Evolutionary conservation across 1,140 invertebrate genomes (phyloP).

Genomic region (Nixonia krombeini): DNA sequence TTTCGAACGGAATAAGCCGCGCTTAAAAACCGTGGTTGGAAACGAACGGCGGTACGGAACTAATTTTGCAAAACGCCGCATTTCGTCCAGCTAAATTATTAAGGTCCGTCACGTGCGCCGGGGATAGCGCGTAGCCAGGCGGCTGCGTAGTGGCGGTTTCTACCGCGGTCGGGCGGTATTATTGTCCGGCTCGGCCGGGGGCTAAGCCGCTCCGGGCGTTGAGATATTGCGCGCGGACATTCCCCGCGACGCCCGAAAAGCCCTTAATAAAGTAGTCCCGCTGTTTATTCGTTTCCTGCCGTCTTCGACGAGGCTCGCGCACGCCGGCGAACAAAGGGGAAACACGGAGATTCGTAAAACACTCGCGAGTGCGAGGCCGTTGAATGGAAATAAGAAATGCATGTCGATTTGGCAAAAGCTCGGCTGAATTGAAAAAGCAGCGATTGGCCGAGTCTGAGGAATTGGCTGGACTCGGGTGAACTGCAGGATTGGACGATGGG

Average conservation of each 20-base stretch:
- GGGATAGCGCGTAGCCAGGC: conserved; percentile 35
- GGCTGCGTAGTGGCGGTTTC: conserved; percentile 16
- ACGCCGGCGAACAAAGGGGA: too few relatives aligned
- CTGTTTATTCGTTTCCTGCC: conserved; percentile 48
- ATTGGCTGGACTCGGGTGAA: too few relatives aligned
- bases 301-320: too few relatives aligned
- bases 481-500: too few relatives aligned
- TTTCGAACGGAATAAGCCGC: conserved; percentile 1
- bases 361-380: too few relatives aligned
- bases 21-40: conserved; percentile 3
- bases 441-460: too few relatives aligned
- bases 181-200: conserved; percentile 28
- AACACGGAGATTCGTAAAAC: too few relatives aligned
- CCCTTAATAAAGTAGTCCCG: conserved; percentile 43
- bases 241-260: too few relatives aligned
- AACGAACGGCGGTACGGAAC: conserved; percentile 45
- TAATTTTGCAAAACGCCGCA: conserved; percentile 57
- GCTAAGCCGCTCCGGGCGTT: conserved; percentile 33
- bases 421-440: too few relatives aligned
- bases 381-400: too few relatives aligned
- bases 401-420: too few relatives aligned
- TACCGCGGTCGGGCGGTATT: conserved; percentile 27
- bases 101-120: conserved; percentile 9
- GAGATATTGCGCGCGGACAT: conserved; percentile 27
- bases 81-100: conserved; percentile 54